Conservation (phyloP, 2,797 vertebrate species). For the Miichthys miiuy region DNA sequence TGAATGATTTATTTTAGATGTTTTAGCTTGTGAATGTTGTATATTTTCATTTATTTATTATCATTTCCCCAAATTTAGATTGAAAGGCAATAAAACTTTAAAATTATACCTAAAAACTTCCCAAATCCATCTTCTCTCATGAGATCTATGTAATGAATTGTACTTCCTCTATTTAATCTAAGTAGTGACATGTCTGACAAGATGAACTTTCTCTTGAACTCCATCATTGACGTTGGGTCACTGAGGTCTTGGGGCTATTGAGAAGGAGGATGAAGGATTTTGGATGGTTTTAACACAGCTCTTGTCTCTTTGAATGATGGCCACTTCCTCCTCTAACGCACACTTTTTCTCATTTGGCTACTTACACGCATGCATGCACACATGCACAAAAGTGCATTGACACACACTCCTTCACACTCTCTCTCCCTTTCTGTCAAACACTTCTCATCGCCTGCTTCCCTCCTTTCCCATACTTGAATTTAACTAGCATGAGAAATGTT, state of each 20-base stretch:
- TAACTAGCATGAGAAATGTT: constrained; percentile 55
- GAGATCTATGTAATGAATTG: constrained; percentile 18
- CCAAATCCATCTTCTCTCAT: constrained; percentile 14
- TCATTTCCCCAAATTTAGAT: neutral
- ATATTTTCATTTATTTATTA: too few species aligned
- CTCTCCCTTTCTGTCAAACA: constrained; percentile 18
- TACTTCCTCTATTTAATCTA: constrained; percentile 16
- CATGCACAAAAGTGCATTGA: constrained; percentile 8
- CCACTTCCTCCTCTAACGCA: constrained; percentile 13
- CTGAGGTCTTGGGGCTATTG: constrained; percentile 45
- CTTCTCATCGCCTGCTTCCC: constrained; percentile 29
- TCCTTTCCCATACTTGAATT: constrained; percentile 49
- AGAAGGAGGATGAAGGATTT: constrained; percentile 31
- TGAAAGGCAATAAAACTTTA: constrained; percentile 3
- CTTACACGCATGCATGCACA: neutral
- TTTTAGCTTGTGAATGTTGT: neutral
- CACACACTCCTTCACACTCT: constrained; percentile 14
- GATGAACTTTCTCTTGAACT: constrained; percentile 45
- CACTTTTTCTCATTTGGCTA: constrained; percentile 11
- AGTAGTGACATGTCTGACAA: constrained; percentile 25
- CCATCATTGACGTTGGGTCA: constrained; percentile 37
- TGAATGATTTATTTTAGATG: neutral
- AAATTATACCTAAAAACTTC: constrained; percentile 22
- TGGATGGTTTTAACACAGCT: constrained; percentile 30
- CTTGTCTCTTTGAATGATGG: constrained; percentile 40